phyloP scores from a whole-genome alignment of 2,113 vertebrate genomes.

The Mesocricetus auratus region DNA sequence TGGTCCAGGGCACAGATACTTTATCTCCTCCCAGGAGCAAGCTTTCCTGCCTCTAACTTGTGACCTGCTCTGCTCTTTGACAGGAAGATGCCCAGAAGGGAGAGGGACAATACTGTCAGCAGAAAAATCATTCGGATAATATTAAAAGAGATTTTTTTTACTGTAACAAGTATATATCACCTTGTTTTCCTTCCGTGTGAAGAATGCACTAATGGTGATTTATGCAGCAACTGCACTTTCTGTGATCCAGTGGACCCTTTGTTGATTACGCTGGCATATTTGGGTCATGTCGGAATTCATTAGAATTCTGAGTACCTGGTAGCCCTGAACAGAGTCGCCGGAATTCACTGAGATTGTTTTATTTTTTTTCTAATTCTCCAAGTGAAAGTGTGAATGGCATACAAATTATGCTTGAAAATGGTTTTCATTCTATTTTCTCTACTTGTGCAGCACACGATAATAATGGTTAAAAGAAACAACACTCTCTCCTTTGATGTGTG shows the following conservation, averaged over 20 bases:
- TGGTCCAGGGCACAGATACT: background rate
- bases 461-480: constrained; percentile 70
- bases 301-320: constrained; percentile 70
- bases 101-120: background rate
- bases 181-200: constrained; percentile 52
- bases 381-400: constrained; percentile 74
- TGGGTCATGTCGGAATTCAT: constrained; percentile 74
- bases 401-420: constrained; percentile 65
- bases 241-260: constrained; percentile 59
- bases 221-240: constrained; percentile 49
- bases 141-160: constrained; percentile 13
- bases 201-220: constrained; percentile 47
- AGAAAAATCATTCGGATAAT: constrained; percentile 29
- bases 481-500: background rate
- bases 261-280: constrained; percentile 73
- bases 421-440: constrained; percentile 77
- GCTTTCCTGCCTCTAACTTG: background rate
- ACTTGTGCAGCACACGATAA: constrained; percentile 59
- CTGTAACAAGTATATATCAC: background rate
- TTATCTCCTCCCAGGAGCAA: background rate
- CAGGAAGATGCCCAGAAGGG: background rate
- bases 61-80: background rate
- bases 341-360: constrained; percentile 49
- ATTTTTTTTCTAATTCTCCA: constrained; percentile 13
- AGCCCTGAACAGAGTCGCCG: constrained; percentile 54